phyloP scores from a whole-genome alignment of 2,113 vertebrate species.

The Sander vitreus region DNA sequence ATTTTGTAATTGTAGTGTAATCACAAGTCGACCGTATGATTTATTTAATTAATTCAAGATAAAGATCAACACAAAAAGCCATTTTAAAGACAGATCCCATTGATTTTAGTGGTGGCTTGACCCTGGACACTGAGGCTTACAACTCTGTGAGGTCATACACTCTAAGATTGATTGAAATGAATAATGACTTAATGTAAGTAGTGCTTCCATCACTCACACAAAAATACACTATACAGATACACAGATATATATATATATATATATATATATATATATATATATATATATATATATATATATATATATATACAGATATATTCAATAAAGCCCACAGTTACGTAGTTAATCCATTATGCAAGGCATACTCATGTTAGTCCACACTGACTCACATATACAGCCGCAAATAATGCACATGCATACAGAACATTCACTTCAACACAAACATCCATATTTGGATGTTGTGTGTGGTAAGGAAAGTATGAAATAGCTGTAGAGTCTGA shows the following conservation, averaged over 20 bases:
- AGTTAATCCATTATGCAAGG: not conserved
- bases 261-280: too few relatives aligned
- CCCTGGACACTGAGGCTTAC: not conserved
- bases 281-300: too few relatives aligned
- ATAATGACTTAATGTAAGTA: conserved; percentile 5
- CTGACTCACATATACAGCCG: conserved; percentile 11
- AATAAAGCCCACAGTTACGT: not conserved
- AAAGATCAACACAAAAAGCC: not conserved
- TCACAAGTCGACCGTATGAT: not conserved
- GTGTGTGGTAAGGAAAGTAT: conserved; percentile 38
- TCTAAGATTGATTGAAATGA: conserved; percentile 1
- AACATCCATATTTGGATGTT: conserved; percentile 37
- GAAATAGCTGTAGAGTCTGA: conserved; percentile 55
- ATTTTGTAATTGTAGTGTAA: conserved; percentile 6
- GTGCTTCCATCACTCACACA: conserved; percentile 3
- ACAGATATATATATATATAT: too few relatives aligned
- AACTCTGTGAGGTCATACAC: not conserved
- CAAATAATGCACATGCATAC: conserved; percentile 11
- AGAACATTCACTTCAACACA: conserved; percentile 18
- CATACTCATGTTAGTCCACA: not conserved
- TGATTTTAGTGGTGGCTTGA: conserved; percentile 16
- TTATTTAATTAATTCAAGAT: conserved; percentile 26
- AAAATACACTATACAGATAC: not conserved
- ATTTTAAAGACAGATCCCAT: conserved; percentile 22
- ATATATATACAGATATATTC: too few relatives aligned